phyloP scores from a whole-genome alignment of 2,888 invertebrate genomes.

The Microctonus brassicae region DNA sequence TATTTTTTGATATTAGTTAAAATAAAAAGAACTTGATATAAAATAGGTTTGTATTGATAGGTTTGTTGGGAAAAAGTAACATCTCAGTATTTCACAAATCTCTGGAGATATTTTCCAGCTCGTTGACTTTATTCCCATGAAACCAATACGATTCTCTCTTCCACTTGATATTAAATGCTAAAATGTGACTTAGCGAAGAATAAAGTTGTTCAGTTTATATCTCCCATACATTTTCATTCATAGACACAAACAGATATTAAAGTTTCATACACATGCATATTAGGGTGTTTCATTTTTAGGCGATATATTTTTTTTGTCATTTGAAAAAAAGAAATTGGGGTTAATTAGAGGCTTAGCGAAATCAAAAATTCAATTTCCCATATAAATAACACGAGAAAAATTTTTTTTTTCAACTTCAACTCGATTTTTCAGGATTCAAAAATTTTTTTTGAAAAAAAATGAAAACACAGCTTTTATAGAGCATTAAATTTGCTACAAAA shows the following conservation, averaged over 20 bases:
- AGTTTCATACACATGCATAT: too few species aligned
- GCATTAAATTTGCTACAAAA: too few species aligned
- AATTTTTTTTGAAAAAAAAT: too few species aligned
- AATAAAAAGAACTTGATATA: slow-evolving; percentile 4
- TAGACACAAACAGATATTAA: not conserved
- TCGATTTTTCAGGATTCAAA: too few species aligned
- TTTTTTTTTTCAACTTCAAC: too few species aligned
- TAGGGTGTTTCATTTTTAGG: too few species aligned
- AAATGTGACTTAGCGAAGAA: not conserved
- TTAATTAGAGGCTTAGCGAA: too few species aligned
- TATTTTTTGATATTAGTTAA: not conserved
- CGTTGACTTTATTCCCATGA: slow-evolving; percentile 29
- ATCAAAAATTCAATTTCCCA: too few species aligned
- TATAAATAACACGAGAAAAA: too few species aligned
- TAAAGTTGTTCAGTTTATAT: not conserved
- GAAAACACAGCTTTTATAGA: too few species aligned
- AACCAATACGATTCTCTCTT: slow-evolving; percentile 2
- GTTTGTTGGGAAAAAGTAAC: slow-evolving; percentile 2
- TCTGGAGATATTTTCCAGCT: slow-evolving; percentile 37
- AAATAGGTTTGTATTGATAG: slow-evolving; percentile 17
- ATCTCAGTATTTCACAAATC: slow-evolving; percentile 13
- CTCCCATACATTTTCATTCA: not conserved
- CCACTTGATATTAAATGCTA: slow-evolving; percentile 11
- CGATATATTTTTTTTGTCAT: too few species aligned
- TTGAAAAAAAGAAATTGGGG: too few species aligned